These are phyloP conservation scores for Illadopsis cleaveri DNA, from an alignment of 2,113 vertebrate species.

Conservation along the genomic window DNA sequence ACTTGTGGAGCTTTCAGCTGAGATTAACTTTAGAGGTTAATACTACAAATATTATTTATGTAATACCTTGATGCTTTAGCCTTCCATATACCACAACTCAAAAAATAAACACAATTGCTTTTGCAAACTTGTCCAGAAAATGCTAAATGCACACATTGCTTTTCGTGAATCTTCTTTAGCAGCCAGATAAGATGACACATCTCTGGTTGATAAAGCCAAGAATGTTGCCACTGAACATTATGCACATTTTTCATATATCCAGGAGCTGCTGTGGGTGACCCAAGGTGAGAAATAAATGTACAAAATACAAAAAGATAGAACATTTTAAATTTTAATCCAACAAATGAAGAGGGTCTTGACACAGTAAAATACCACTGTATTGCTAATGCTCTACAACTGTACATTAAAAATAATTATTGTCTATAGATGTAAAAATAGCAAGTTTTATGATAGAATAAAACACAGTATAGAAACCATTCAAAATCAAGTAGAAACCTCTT, in stretches of 20 bases:
- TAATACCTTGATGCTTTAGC: not conserved
- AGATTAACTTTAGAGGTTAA: not conserved
- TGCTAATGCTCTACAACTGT: slow-evolving; percentile 55
- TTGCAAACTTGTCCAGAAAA: not conserved
- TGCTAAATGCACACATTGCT: not conserved
- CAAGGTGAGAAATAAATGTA: not conserved
- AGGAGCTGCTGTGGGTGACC: not conserved
- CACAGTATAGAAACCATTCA: slow-evolving; percentile 69
- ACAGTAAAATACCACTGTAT: slow-evolving; percentile 49
- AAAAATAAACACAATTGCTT: not conserved
- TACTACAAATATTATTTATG: not conserved
- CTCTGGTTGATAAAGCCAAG: not conserved
- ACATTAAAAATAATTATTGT: slow-evolving; percentile 72
- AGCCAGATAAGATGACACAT: not conserved
- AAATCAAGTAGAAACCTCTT: slow-evolving; percentile 69
- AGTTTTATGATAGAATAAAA: slow-evolving; percentile 72
- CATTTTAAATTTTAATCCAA: slow-evolving; percentile 69
- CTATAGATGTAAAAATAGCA: slow-evolving; percentile 78
- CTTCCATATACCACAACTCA: not conserved
- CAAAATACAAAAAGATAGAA: slow-evolving; percentile 36
- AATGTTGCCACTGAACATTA: not conserved
- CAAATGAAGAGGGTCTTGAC: slow-evolving; percentile 47
- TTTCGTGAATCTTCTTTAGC: not conserved
- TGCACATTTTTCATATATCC: not conserved
- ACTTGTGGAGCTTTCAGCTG: not conserved